Evolutionary conservation across 2,797 vertebrate species (phyloP).

Genomic region (Ambastaia sidthimunki): DNA sequence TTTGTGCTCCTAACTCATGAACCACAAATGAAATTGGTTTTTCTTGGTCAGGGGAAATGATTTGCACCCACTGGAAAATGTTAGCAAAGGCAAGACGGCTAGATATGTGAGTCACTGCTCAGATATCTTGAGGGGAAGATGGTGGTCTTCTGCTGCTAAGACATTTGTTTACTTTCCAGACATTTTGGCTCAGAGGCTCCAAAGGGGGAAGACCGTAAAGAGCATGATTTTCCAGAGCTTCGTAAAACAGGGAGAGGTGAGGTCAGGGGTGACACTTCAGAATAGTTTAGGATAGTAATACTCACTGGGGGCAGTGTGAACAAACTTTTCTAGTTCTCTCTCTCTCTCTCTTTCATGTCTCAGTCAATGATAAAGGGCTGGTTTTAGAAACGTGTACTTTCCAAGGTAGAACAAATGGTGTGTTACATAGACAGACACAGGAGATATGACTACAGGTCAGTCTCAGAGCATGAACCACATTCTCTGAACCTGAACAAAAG

Average conservation of each 20-base stretch:
- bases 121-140: slow-evolving; percentile 70
- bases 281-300: slow-evolving; percentile 30
- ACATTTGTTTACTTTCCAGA: slow-evolving; percentile 81
- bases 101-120: slow-evolving; percentile 77
- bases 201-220: slow-evolving; percentile 63
- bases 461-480: slow-evolving; percentile 53
- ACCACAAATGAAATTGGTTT: slow-evolving; percentile 69
- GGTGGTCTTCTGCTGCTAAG: slow-evolving; percentile 68
- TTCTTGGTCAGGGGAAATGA: slow-evolving; percentile 71
- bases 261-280: slow-evolving; percentile 55
- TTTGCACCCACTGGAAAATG: slow-evolving; percentile 80
- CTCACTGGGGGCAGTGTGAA: slow-evolving; percentile 15
- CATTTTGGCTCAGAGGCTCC: slow-evolving; percentile 70
- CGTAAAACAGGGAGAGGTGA: slow-evolving; percentile 48
- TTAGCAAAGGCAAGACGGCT: slow-evolving; percentile 69
- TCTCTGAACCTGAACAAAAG: slow-evolving; percentile 18
- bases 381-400: slow-evolving; percentile 48
- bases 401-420: slow-evolving; percentile 45
- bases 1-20: slow-evolving; percentile 49
- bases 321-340: neutral
- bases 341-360: neutral
- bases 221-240: slow-evolving; percentile 58
- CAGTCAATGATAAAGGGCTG: slow-evolving; percentile 30
- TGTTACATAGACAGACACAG: slow-evolving; percentile 42
- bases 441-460: slow-evolving; percentile 61